Base-by-base conservation (phyloP, 2,888 invertebrate species). In the Diaperis boleti region DNA sequence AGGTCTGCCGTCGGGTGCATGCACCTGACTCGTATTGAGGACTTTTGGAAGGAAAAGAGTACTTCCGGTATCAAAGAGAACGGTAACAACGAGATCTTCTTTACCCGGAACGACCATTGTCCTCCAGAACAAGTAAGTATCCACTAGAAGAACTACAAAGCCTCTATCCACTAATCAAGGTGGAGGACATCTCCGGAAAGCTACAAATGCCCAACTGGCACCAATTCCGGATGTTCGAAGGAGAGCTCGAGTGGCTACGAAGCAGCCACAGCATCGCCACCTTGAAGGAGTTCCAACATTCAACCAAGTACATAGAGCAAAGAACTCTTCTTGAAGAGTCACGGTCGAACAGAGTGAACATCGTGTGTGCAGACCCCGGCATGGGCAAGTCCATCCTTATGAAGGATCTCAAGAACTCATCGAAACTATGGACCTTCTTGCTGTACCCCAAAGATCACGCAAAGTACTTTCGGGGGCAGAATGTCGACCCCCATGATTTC, bases 301-400 rank as follows among this genome's bases (percentile, higher is more conserved):
- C 5, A 2, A 10, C 10, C 1, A 2, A 6, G 3, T 6, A 7
- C 0, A 18, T 42, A 2, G 42, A 42, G 3, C n/a, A 42, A 18
- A 42, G 5, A 4, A n/a, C 7, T 3, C 11, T 42, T 3, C 8
- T 20, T 18, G 7, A 18, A 6, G n/a, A 18, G 3, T n/a, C 14
- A 2, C 3, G 7, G 2, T n/a, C 15, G 2, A 17, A 18, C 11
- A 42, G 11, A 2, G 11, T 42, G 6, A 15, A 42, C 11, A 42
- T 42, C 8, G 11, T 42, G 7, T 42, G 42, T 18, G 42, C 42
- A 5, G 42, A 42, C n/a, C 18, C 42, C 7, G 42, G 42, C 8
- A 42, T 42, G 42, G 42, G 42, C 17, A 42, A 42, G 13, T 42
- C 42, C 2, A 42, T 42, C 6, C 6, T 18, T 1, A 42, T 42